Evolutionary conservation across 2,888 invertebrate genomes (phyloP).

Genomic region (Scaptomyza flava): DNA sequence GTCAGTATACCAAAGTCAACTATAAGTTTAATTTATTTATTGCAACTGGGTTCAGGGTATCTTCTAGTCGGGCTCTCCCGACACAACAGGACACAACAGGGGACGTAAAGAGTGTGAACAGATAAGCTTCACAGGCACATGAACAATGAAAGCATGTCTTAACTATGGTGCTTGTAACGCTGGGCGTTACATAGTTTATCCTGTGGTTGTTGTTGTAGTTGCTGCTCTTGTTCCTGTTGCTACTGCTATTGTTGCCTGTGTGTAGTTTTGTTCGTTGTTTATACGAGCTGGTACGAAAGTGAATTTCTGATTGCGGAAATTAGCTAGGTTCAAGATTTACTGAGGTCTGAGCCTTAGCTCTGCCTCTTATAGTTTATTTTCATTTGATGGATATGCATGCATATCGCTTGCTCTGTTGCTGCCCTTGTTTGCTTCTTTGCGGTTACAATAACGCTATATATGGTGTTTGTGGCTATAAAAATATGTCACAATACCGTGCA

Average conservation of each 20-base stretch:
- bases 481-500: constrained; percentile 68
- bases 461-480: constrained; percentile 73
- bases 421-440: constrained; percentile 37
- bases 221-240: constrained; percentile 7
- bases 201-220: constrained; percentile 9
- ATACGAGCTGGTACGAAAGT: constrained; percentile 65
- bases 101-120: constrained; percentile 27
- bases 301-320: constrained; percentile 77
- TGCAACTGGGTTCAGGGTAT: no score
- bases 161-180: constrained; percentile 52
- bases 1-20: no score
- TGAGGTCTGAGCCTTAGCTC: constrained; percentile 22
- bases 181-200: constrained; percentile 23
- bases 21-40: no score
- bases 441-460: constrained; percentile 61
- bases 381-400: constrained; percentile 74
- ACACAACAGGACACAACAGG: no score
- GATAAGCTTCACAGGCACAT: constrained; percentile 46
- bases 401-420: constrained; percentile 58
- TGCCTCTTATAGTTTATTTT: constrained; percentile 54
- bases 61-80: no score
- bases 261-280: constrained; percentile 53
- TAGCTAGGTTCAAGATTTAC: constrained; percentile 66
- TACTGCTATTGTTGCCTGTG: constrained; percentile 19
- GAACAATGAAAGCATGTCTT: constrained; percentile 58